A percentile compares a stretch with the other conserved stretches of the same genome.
phyloP scores from a whole-genome alignment of 1,140 invertebrate species.

The Delia radicum region DNA sequence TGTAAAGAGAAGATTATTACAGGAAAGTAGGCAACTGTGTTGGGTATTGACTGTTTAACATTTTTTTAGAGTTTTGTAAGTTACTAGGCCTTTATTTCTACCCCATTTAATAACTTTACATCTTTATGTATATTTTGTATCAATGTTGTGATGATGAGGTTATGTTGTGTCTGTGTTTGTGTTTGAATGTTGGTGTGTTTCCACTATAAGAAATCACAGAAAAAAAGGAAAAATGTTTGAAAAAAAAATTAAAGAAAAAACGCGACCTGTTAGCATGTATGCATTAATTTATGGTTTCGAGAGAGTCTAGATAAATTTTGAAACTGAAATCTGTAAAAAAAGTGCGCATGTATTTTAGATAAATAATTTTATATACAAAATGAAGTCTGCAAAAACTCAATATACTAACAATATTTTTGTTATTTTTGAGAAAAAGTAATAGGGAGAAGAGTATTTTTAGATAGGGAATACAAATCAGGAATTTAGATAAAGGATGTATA shows the following conservation, averaged over 20 bases:
- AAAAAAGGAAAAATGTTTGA: neutral
- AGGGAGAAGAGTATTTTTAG: too few relatives aligned
- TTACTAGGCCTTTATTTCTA: neutral
- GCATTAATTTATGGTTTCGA: conserved; percentile 14
- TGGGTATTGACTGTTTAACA: neutral
- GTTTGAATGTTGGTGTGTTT: neutral
- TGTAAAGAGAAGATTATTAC: neutral
- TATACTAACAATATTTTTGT: too few relatives aligned
- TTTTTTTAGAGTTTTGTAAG: neutral
- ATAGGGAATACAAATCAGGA: too few relatives aligned
- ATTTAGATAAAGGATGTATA: too few relatives aligned
- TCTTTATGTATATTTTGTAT: too few relatives aligned
- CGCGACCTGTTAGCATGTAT: conserved; percentile 22
- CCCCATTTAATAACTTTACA: neutral
- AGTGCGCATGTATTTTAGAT: neutral
- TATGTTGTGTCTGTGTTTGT: neutral
- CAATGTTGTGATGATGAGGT: neutral
- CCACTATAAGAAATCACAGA: neutral
- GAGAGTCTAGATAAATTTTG: neutral
- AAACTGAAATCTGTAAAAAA: too few relatives aligned
- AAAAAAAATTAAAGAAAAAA: conserved; percentile 9
- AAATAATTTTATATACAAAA: neutral
- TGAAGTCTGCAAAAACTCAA: too few relatives aligned
- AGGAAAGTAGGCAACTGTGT: neutral
- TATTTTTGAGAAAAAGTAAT: too few relatives aligned